Base-by-base conservation (phyloP, 2,797 vertebrate genomes). In the Neostethus bicornis region DNA sequence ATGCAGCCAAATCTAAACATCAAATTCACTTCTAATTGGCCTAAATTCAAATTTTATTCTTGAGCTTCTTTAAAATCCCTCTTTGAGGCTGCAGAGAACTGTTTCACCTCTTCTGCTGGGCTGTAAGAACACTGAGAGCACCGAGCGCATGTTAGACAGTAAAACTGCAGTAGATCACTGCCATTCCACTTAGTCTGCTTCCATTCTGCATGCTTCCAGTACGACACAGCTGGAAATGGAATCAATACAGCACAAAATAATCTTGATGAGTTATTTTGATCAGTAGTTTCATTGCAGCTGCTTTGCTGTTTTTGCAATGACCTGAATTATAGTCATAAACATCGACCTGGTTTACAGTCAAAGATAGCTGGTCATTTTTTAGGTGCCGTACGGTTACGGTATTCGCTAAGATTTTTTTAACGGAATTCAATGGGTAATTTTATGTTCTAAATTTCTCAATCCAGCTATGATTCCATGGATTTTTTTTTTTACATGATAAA, bases 81-180 rank as follows among this genome's bases (percentile, higher is more conserved):
- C n/a, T 42, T 45, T 14, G 68, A 77, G 70, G 74, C 70, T 77
- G 56, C 63, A 61, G 48, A 26, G 67, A 69, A 56, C 47, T 19
- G 69, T 77, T 78, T 86, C 88, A 90, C 86, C 73, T 87, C 90
- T 71, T 88, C 80, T 90, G 89, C 90, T 90, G 90, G 88, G 66
- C 85, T 29, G 16, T 86, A 79, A 80, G 73, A 61, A 76, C 75
- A 80, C 69, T 19, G 32, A 31, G 70, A 59, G 57, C 69, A 74
- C 73, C 9, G 54, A 74, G 69, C 73, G 91, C 89, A 91, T 91
- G 92, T 78, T 67, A 63, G 67, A 70, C 51, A 51, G 66, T 73
- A 75, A 77, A 84, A 73, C 51, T 70, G 19, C 54, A 55, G 48
- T 35, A 51, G 20, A 56, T 70, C 80, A 70, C 68, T 41, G 58